Base-by-base conservation (phyloP, 2,113 vertebrate species). In the Gnathonemus longibarbis region DNA sequence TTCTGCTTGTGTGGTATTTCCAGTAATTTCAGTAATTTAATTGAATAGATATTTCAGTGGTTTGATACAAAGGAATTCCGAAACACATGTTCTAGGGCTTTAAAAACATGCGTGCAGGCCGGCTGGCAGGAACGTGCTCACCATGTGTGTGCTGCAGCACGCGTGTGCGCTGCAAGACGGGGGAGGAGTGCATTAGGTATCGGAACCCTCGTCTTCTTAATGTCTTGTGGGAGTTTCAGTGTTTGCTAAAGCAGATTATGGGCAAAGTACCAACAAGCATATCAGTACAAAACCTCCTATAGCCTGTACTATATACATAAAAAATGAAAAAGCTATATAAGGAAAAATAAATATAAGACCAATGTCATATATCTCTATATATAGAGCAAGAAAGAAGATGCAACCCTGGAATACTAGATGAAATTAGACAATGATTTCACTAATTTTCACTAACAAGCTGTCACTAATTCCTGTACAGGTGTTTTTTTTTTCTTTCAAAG, bases 61-160 rank as follows among this genome's bases (percentile, higher is more conserved):
- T n/a, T n/a, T n/a, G n/a, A n/a, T n/a, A n/a, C n/a, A n/a, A n/a
- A 91, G 91, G 92, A 93, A 93, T 93, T 90, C 91, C 21, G 62
- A 74, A 87, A 93, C 92, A 93, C 90, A 92, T 93, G 92, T 86
- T 50, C 2, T 5, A 15, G 77, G 27, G 84, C 13, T 84, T 91
- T 91, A 92, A 92, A 90, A 46, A 53, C 88, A 89, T 84, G 42
- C 52, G 84, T 91, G 91, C 91, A 89, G 88, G 80, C 49, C 15
- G 24, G 52, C 27, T 49, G 84, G 66, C 42, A 56, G 80, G 58
- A 58, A 85, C 88, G 84, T 56, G 48, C 89, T 84, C 74, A 56
- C 74, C 80, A 39, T 35, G 86, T 58, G 85, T 77, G 89, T 45
- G 89, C 7, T 11, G 56, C 70, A 11, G 42, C 35, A 74, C 4